These are phyloP conservation scores for Natator depressus DNA, from an alignment of 2,113 vertebrate genomes.

Conservation along the genomic window DNA sequence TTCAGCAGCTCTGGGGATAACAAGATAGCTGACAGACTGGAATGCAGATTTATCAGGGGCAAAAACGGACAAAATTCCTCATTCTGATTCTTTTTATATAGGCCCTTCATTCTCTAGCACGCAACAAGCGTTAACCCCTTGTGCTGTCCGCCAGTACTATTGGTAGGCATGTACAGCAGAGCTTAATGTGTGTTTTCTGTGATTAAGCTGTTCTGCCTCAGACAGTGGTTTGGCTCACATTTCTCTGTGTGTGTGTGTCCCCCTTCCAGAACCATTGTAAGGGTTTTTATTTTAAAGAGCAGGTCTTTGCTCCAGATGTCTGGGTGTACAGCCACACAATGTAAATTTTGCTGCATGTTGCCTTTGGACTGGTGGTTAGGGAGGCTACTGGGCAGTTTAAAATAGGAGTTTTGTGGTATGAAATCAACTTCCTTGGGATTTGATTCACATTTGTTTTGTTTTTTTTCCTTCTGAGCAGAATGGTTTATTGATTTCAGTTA, in stretches of 20 bases:
- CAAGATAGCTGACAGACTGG: constrained; percentile 79
- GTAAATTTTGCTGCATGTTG: constrained; percentile 39
- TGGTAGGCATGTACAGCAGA: rapidly evolving
- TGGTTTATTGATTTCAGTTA: constrained; percentile 22
- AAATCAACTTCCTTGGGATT: constrained; percentile 2
- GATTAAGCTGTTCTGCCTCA: background rate
- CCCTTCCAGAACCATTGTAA: constrained; percentile 33
- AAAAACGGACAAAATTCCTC: constrained; percentile 75
- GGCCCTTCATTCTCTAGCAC: constrained; percentile 47
- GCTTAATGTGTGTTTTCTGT: background rate
- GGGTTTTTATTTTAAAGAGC: constrained; percentile 39
- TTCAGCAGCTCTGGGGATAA: constrained; percentile 78
- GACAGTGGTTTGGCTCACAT: background rate
- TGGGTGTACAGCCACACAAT: constrained; percentile 43
- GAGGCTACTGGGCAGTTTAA: constrained; percentile 40
- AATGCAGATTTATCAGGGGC: constrained; percentile 75
- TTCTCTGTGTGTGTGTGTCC: background rate
- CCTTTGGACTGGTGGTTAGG: constrained; percentile 42
- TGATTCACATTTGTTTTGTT: constrained; percentile 29
- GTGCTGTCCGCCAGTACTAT: background rate
- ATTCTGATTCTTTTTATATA: constrained; percentile 64
- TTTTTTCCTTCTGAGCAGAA: background rate
- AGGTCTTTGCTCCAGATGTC: constrained; percentile 30
- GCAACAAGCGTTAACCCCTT: background rate
- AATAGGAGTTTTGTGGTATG: constrained; percentile 38